phyloP scores from a whole-genome alignment of 2,113 vertebrate genomes.

The Petrocephalus zakoni region DNA sequence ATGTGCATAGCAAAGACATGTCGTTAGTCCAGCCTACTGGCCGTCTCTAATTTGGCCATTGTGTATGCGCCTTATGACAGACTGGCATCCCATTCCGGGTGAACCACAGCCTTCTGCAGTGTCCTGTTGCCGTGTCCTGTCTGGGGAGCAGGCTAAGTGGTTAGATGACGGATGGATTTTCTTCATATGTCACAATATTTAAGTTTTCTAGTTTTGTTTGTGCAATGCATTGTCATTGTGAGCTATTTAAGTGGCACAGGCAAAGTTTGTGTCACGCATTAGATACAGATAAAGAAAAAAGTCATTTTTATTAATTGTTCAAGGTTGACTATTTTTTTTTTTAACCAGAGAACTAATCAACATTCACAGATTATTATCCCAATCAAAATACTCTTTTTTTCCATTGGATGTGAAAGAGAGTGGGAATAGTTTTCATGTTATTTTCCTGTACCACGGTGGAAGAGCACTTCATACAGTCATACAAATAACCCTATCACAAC shows the following conservation, averaged over 20 bases:
- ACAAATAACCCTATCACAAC: too few species aligned
- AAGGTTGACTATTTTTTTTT: too few species aligned
- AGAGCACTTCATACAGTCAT: too few species aligned
- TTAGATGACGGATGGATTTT: not conserved
- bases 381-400: too few species aligned
- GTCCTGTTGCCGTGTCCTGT: not conserved
- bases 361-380: too few species aligned
- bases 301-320: not conserved
- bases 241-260: not conserved
- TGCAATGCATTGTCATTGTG: not conserved
- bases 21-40: not conserved
- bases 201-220: not conserved
- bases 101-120: not conserved
- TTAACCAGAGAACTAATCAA: too few species aligned
- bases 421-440: too few species aligned
- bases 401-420: too few species aligned
- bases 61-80: not conserved
- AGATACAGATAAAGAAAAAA: not conserved
- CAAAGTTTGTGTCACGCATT: not conserved
- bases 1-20: not conserved
- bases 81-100: not conserved
- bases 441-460: too few species aligned
- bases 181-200: not conserved
- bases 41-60: not conserved
- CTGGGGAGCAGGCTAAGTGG: not conserved